Base-by-base conservation (phyloP, 2,888 invertebrate genomes). In the Coremacera marginata region DNA sequence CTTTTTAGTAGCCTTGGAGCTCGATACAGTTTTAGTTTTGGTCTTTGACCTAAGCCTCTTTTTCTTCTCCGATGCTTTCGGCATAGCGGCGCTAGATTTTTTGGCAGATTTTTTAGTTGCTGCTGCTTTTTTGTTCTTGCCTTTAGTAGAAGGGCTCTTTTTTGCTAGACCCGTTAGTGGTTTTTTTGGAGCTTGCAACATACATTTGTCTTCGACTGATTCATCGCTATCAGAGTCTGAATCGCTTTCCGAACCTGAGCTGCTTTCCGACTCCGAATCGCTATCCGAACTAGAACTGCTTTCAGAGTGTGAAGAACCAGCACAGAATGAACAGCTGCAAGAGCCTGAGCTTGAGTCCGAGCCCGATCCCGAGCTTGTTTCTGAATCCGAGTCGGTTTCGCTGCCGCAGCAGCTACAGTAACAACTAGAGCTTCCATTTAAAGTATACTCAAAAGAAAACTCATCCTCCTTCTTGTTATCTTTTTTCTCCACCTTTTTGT, bases 391-490 rank as follows among this genome's bases (percentile, higher is more conserved):
- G 16, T 14, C 22, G 3, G 57, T 22, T 11, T 70, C 70, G 11
- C 25, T 34, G 5, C 27, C 52, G 16, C 62, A 52, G 14, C 51
- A 51, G 74, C n/a, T 25, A 27, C n/a, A 5, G 2, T 62, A 62
- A 49, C 71, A 68, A 70, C 22, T 37, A 25, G 49, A 67, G 14
- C 19, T 60, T 52, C 63, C 60, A 51, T 77, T 72, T 57, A 78
- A 44, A 11, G 82, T 77, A 5, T 76, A 80, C 31, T 82, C 82
- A 22, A 76, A 78, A 34, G 77, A 79, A 31, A 80, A 82, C 22
- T 75, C 75, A 31, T 68, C 67, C 11, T 60, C 67, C 14, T 31
- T 44, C 60, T 11, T 25, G n/a, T 31, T 63, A 44, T 27, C 75
- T 3, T 70, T 70, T n/a, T 60, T 22, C 49, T 62, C 72, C 51